Evolutionary conservation across 2,888 invertebrate species (phyloP), one percentile per base, ranked within the genome.

Genomic region (Dicyrtoma fusca): DNA sequence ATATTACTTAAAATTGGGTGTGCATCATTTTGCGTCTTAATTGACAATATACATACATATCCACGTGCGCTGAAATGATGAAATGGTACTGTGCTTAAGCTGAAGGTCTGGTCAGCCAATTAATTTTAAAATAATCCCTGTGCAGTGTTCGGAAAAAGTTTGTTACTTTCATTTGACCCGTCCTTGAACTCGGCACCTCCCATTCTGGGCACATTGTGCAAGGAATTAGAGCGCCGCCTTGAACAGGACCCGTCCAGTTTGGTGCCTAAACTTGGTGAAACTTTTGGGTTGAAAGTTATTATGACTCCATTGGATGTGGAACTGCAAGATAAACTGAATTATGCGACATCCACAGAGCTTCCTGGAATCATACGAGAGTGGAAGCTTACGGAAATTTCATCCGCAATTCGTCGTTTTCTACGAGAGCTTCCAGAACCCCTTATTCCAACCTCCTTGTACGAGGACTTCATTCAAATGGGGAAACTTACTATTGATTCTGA

Each of bases 371-470:
- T 63, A 21, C 34, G 34, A 25, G 19, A 17, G 1, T 26, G 53
- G 63, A 44, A 44, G 25, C 42, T 85, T 23, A 79, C 82, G 45
- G 76, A 76, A 64, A 85, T 89, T 77, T 87, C 88, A 23, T 87
- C 87, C 77, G 86, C 88, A 64, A 83, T 92, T 73, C 91, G 91
- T 82, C 89, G 89, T 82, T 91, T 89, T 82, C 84, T 92, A 53
- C 83, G 90, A 61, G 91, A 92, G 82, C 83, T 92, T 76, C 90
- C 90, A 0, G 90, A 91, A 83, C 90, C 91, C 4, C 86, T 92
- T 68, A 89, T 92, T 78, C 91, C 91, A 25, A 89, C 90, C 45
- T 88, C 88, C 82, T 88, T 88, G 86, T 92, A 92, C 82, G 89
- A 89, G 79, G 86, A 86, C 78, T 91, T 91, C 82, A 85, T 91